A percentile compares a stretch with the other conserved stretches of the same genome.
Conservation (phyloP, 2,797 vertebrate genomes). For the Sarcoramphus papa region DNA sequence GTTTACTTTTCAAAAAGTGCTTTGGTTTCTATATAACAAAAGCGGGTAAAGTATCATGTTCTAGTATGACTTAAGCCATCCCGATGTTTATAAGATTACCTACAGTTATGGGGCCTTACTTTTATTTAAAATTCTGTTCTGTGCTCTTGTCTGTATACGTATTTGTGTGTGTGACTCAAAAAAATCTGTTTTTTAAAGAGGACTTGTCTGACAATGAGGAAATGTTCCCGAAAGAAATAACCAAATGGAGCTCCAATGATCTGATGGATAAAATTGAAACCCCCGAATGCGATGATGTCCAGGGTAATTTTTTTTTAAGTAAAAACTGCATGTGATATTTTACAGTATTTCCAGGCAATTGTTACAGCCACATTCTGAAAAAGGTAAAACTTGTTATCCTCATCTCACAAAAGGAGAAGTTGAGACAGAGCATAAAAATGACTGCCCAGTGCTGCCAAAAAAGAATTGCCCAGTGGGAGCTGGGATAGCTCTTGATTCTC, state of each 20-base stretch:
- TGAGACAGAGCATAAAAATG: background rate
- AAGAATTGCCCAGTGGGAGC: background rate
- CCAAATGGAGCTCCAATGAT: constrained; percentile 96
- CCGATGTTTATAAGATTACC: background rate
- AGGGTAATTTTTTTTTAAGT: constrained; percentile 73
- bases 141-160: background rate
- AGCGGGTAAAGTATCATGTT: background rate
- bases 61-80: background rate
- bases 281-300: constrained; percentile 83
- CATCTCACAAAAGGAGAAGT: background rate
- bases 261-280: constrained; percentile 97
- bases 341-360: constrained; percentile 4
- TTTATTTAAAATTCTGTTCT: background rate
- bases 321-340: background rate
- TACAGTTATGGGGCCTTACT: background rate
- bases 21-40: background rate
- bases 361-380: background rate
- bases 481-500: background rate
- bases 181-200: constrained; percentile 75
- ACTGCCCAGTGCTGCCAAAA: background rate
- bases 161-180: background rate
- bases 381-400: constrained; percentile 29
- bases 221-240: constrained; percentile 90
- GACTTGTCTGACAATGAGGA: constrained; percentile 92
- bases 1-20: background rate